Base-by-base conservation (phyloP, 35 echinoderm and acorn worm species). In the Apostichopus parvimensis region DNA sequence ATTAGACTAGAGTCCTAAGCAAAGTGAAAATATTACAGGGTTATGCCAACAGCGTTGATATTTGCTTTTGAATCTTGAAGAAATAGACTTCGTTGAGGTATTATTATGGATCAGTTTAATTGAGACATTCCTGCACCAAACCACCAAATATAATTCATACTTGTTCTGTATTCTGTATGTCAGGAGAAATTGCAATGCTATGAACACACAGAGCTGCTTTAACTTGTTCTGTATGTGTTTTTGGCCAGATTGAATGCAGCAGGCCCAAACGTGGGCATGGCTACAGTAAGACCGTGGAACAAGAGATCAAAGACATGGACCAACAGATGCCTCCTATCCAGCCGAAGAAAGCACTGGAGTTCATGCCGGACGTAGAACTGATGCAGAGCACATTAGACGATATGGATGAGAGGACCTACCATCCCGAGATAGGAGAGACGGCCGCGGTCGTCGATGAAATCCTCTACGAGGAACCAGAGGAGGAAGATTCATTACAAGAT, bases 231-330 rank as follows among this genome's bases (percentile, higher is more conserved):
- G 26, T 28, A 1, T 28, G 26, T 28, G 26, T 28, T 28, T 28
- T 28, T 28, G 14, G 34, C 54, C 77, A 98, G 97, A 98, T 98
- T 95, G 95, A 95, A 80, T 94, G 90, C 56, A 98, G 97, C 57
- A 93, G 97, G 45, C 97, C 97, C 5, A 96, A 96, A 59, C 85
- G 92, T 6, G 93, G 91, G 57, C 92, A 95, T 79, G 73, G 92
- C 54, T 87, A 92, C 79, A 87, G 80, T 10, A 90, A 92, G 34
- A 95, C 90, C 0, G 81, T 94, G 20, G 92, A 99, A 8, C 87
- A 87, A 24, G 95, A 99, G 73, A 91, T 98, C n/a, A 89, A 92
- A 83, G 96, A 98, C 60, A 85, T 98, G 92, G 94, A 95, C 24
- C 87, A 90, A 10, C 95, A 96, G 88, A 95, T 99, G 92, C 93